Conservation (phyloP, 2,113 vertebrate genomes). For the Poecilia latipinna region DNA sequence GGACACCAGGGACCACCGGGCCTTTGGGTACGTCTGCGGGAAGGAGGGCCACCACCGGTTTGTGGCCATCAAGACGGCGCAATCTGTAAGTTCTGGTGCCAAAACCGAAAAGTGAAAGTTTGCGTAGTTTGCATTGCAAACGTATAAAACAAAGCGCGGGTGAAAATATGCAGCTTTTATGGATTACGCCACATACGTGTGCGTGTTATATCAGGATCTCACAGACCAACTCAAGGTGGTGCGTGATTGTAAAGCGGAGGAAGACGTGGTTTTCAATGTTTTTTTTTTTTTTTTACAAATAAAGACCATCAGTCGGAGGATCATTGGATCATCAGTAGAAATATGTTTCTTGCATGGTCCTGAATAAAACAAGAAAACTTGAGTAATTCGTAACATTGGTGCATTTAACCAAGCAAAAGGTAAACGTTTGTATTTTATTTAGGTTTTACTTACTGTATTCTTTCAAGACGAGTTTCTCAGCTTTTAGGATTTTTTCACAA, state of each 20-base stretch:
- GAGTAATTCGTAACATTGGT: too few species aligned
- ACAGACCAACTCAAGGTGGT: neutral
- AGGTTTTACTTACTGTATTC: neutral
- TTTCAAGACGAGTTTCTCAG: neutral
- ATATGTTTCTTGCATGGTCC: neutral
- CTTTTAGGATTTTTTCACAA: neutral
- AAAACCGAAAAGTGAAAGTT: neutral
- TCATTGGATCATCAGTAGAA: neutral
- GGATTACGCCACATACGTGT: neutral
- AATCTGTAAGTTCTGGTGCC: conserved; percentile 84
- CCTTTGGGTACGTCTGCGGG: conserved; percentile 96
- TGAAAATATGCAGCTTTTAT: neutral
- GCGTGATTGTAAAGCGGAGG: neutral
- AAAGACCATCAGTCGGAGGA: neutral
- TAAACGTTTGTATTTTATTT: neutral
- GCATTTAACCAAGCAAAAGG: neutral
- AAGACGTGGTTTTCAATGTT: neutral
- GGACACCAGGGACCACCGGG: conserved; percentile 96
- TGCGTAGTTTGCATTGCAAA: neutral
- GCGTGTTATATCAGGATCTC: neutral
- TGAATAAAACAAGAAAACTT: neutral
- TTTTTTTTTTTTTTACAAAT: neutral
- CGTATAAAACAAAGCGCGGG: neutral
- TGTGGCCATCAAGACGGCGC: conserved; percentile 96
- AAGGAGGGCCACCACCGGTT: conserved; percentile 97